Conservation (phyloP, 2,797 vertebrate genomes). For the Smutsia temminckii region DNA sequence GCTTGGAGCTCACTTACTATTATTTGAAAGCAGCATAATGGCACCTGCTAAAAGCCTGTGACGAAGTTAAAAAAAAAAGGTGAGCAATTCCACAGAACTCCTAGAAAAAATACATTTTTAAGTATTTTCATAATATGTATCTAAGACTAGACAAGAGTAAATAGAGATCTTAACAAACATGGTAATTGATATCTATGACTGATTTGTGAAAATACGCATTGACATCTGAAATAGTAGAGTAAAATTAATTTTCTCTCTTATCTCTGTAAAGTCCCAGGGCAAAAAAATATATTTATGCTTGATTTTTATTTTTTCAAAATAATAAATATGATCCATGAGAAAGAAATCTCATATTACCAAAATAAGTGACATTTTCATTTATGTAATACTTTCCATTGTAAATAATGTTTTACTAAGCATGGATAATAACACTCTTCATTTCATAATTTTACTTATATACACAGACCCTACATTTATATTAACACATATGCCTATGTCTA, state of each 20-base stretch:
- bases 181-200: background rate
- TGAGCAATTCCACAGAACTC: background rate
- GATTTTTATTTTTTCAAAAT: conserved; percentile 35
- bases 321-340: conserved; percentile 16
- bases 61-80: background rate
- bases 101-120: background rate
- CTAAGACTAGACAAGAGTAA: background rate
- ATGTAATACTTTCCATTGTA: background rate
- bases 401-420: conserved; percentile 23
- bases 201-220: background rate
- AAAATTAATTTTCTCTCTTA: conserved; percentile 20
- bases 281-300: background rate
- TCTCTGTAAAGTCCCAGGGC: background rate
- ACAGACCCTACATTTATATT: background rate
- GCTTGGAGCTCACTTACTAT: background rate
- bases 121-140: background rate
- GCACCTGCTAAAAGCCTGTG: background rate
- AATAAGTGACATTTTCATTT: background rate
- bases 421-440: background rate
- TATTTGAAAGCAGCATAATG: background rate
- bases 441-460: background rate
- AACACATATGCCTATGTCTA: background rate
- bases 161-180: background rate
- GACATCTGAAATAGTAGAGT: background rate
- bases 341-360: conserved; percentile 20